phyloP scores from a whole-genome alignment of 2,113 vertebrate genomes.

The Falco punctatus region DNA sequence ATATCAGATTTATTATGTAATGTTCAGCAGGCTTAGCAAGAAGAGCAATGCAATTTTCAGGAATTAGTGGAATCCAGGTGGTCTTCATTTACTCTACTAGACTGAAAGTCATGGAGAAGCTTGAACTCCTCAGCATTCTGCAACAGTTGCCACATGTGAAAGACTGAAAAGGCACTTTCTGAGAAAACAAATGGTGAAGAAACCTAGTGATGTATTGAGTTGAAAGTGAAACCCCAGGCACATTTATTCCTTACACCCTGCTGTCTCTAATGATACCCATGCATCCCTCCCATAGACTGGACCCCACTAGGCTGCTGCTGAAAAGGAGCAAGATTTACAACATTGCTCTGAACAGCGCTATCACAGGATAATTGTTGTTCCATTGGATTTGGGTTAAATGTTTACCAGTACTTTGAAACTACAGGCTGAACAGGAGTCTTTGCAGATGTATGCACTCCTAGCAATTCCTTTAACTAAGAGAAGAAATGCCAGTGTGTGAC shows the following conservation, averaged over 20 bases:
- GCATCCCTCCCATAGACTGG: not conserved
- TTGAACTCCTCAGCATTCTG: not conserved
- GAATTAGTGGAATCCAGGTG: not conserved
- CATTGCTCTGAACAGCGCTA: not conserved
- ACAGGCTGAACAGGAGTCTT: not conserved
- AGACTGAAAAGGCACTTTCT: not conserved
- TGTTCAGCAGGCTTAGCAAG: not conserved
- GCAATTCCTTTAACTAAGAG: not conserved
- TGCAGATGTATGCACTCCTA: not conserved
- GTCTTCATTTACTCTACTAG: not conserved
- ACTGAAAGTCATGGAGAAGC: not conserved
- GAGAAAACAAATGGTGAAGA: not conserved
- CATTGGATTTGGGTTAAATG: constrained; percentile 5
- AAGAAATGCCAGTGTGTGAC: not conserved
- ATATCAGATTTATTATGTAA: not conserved
- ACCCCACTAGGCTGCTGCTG: not conserved
- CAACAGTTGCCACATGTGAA: not conserved
- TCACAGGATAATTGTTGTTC: not conserved
- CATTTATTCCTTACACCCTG: not conserved
- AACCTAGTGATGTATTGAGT: not conserved
- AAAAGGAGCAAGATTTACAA: not conserved
- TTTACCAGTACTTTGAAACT: not conserved
- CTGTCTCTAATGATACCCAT: not conserved
- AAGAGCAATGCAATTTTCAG: not conserved
- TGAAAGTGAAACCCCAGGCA: not conserved